Evolutionary conservation across 23 tunicate species (phyloP).

Genomic region (Corella eumyota): DNA sequence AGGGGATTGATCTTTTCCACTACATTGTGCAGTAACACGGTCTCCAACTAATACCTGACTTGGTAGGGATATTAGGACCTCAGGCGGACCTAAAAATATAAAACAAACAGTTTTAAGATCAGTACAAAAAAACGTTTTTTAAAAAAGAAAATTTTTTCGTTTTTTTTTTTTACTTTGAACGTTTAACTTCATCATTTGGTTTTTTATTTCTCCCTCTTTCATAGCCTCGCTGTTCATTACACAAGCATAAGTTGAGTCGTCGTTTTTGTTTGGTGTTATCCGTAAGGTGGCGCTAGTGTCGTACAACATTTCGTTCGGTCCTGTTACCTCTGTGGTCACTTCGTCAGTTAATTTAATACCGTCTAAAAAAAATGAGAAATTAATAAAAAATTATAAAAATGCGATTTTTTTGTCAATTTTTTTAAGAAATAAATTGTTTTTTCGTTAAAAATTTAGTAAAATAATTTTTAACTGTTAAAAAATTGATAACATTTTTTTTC

Average conservation of each 20-base stretch:
- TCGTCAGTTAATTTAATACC: constrained; percentile 17
- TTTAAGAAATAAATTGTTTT: neutral
- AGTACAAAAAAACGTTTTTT: neutral
- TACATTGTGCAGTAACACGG: constrained; percentile 29
- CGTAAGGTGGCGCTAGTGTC: constrained; percentile 79
- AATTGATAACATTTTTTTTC: neutral
- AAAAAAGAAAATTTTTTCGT: too few relatives aligned
- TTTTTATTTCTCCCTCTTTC: constrained; percentile 1
- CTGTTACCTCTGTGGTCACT: constrained; percentile 18
- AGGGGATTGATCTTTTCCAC: constrained; percentile 39
- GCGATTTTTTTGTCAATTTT: neutral
- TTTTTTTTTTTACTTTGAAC: constrained; percentile 27
- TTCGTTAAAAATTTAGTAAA: too few relatives aligned
- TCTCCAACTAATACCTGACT: constrained; percentile 26
- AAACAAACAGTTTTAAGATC: neutral
- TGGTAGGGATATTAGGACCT: constrained; percentile 27
- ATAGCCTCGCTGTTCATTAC: constrained; percentile 56
- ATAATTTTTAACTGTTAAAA: neutral
- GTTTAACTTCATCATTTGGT: constrained; percentile 23
- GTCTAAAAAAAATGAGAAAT: constrained; percentile 13
- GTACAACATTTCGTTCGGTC: constrained; percentile 11
- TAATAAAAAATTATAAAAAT: neutral
- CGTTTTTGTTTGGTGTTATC: constrained; percentile 37
- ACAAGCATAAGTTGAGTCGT: constrained; percentile 52
- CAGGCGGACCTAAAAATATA: constrained; percentile 58